phyloP scores from a whole-genome alignment of 2,797 vertebrate genomes.

The Premnoplex brunnescens region DNA sequence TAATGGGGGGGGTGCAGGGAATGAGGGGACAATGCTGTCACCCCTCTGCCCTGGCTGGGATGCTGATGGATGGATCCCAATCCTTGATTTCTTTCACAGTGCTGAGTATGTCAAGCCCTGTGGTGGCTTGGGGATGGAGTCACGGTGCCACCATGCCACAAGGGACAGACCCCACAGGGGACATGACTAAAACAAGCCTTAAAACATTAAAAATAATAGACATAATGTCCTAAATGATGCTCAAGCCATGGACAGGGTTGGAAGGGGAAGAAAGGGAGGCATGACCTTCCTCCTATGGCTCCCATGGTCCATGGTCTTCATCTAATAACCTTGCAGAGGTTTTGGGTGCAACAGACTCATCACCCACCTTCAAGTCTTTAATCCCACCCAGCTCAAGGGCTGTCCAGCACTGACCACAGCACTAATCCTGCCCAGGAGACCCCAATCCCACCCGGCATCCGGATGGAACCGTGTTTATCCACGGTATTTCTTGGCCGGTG shows the following conservation, averaged over 20 bases:
- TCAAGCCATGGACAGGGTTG: not conserved
- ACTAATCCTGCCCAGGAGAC: not conserved
- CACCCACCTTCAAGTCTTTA: not conserved
- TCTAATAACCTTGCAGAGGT: not conserved
- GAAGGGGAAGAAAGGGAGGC: not conserved
- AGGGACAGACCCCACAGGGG: rapidly evolving
- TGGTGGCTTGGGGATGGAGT: not conserved
- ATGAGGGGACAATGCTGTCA: rapidly evolving
- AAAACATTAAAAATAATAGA: not conserved
- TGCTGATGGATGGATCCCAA: rapidly evolving
- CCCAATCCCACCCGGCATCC: not conserved
- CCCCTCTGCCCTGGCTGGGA: not conserved
- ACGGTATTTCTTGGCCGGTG: not conserved
- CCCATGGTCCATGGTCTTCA: not conserved
- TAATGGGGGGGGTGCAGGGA: not conserved
- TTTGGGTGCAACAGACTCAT: not conserved
- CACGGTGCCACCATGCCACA: rapidly evolving
- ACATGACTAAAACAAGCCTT: not conserved
- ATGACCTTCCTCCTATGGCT: not conserved
- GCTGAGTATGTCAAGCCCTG: rapidly evolving
- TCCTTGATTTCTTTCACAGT: not conserved
- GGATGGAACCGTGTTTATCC: no score
- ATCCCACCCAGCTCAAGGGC: not conserved
- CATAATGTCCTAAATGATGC: not conserved
- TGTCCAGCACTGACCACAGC: not conserved